Conservation (phyloP, 1,140 invertebrate species). For the Aphidius ervi region DNA sequence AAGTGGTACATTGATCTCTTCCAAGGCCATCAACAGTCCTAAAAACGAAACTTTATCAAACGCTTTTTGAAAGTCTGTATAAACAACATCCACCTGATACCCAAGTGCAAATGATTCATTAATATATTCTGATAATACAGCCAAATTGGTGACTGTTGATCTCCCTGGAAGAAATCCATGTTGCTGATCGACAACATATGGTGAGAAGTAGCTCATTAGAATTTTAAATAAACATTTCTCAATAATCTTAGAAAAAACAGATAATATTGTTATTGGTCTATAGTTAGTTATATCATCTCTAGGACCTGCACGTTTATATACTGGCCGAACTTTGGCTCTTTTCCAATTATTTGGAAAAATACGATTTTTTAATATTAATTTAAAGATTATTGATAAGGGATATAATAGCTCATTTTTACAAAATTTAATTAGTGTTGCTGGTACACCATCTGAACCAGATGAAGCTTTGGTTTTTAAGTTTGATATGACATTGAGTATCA, state of each 20-base stretch:
- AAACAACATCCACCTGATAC: conserved; percentile 33
- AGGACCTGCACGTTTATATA: conserved; percentile 26
- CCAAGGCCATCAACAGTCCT: no score
- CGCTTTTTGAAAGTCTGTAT: conserved; percentile 37
- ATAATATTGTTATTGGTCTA: conserved; percentile 33
- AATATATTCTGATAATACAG: conserved; percentile 27
- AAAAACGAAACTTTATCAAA: conserved; percentile 31
- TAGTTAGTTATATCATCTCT: conserved; percentile 26
- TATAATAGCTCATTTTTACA: no score
- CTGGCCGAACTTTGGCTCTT: conserved; percentile 23
- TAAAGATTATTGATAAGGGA: no score
- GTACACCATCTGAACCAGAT: no score
- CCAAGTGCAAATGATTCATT: conserved; percentile 23
- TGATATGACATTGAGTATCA: no score
- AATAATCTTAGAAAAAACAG: conserved; percentile 31
- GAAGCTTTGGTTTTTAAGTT: no score
- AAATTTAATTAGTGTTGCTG: no score
- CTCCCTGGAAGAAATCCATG: conserved; percentile 30
- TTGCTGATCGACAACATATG: conserved; percentile 18
- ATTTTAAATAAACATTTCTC: conserved; percentile 26
- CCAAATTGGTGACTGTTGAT: conserved; percentile 31
- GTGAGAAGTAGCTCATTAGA: conserved; percentile 10
- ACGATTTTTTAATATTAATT: no score
- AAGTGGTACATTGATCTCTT: no score
- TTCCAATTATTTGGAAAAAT: conserved; percentile 17